A percentile compares a stretch with the other conserved stretches of the same genome.
Conservation (phyloP, 2,888 invertebrate species). For the Nemurella pictetii region DNA sequence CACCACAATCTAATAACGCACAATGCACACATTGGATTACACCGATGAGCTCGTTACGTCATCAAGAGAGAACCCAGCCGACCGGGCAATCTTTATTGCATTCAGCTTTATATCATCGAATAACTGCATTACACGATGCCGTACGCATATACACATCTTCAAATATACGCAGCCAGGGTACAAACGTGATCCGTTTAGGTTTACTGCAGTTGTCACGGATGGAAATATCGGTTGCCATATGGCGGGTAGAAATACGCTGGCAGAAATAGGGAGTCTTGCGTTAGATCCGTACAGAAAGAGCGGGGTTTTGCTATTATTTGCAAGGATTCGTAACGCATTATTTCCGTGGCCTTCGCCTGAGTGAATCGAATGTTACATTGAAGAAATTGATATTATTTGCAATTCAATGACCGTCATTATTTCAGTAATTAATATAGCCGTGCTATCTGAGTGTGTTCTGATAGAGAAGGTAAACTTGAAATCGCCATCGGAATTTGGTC, state of each 20-base stretch:
- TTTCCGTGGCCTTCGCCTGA: too few species aligned
- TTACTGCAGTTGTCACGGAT: neutral
- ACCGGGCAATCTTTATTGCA: slow-evolving; percentile 39
- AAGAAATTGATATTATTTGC: too few species aligned
- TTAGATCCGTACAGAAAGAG: too few species aligned
- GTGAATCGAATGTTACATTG: too few species aligned
- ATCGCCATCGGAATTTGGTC: too few species aligned
- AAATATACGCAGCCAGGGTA: neutral
- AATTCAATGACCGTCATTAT: too few species aligned
- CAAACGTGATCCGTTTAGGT: slow-evolving; percentile 8
- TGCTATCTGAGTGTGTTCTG: too few species aligned
- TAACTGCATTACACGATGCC: slow-evolving; percentile 7
- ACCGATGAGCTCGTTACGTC: slow-evolving; percentile 33
- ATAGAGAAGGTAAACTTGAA: too few species aligned
- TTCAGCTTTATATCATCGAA: slow-evolving; percentile 14
- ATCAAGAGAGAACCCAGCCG: slow-evolving; percentile 16
- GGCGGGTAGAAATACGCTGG: neutral
- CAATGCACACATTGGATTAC: slow-evolving; percentile 36
- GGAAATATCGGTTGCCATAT: neutral
- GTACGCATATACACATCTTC: slow-evolving; percentile 4
- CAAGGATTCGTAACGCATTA: too few species aligned
- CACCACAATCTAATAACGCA: slow-evolving; percentile 33
- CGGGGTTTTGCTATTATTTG: too few species aligned
- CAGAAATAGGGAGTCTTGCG: too few species aligned
- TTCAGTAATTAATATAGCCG: too few species aligned